Percentiles rank a stretch among this genome's conserved stretches.
phyloP scores from a whole-genome alignment of 2,113 vertebrate species.

The Bagarius yarrelli region DNA sequence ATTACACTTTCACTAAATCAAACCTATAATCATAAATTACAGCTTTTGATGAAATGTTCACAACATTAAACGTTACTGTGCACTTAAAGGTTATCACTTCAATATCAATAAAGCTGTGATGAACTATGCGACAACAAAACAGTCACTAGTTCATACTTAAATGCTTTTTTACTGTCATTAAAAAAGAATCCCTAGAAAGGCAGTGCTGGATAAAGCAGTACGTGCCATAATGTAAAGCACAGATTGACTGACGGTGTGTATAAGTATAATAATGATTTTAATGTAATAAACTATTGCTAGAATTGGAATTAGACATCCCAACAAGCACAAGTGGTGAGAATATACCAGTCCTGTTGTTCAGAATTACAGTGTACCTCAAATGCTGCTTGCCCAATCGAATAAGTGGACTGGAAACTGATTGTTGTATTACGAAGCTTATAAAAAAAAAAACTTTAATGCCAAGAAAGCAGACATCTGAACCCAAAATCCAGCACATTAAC shows the following conservation, averaged over 20 bases:
- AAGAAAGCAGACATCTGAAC: not conserved
- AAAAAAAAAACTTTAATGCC: not conserved
- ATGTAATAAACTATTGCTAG: not conserved
- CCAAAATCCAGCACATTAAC: not conserved
- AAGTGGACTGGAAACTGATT: not conserved
- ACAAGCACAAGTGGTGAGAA: not conserved
- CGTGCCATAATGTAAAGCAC: not conserved
- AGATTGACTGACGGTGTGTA: not conserved
- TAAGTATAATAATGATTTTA: not conserved
- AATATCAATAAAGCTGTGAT: too few species aligned
- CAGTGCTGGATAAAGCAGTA: not conserved
- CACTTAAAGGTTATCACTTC: too few species aligned
- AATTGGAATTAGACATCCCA: not conserved
- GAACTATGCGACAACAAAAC: too few species aligned
- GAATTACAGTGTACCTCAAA: not conserved
- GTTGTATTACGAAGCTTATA: not conserved
- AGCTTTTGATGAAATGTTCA: too few species aligned
- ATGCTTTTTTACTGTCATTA: too few species aligned
- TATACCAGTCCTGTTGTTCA: not conserved
- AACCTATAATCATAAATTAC: too few species aligned
- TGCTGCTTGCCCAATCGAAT: not conserved
- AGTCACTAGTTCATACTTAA: too few species aligned
- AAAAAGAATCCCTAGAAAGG: not conserved
- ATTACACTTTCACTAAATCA: too few species aligned
- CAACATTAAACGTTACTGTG: too few species aligned